phyloP scores from a whole-genome alignment of 2,113 vertebrate genomes.

The Channa maculata region DNA sequence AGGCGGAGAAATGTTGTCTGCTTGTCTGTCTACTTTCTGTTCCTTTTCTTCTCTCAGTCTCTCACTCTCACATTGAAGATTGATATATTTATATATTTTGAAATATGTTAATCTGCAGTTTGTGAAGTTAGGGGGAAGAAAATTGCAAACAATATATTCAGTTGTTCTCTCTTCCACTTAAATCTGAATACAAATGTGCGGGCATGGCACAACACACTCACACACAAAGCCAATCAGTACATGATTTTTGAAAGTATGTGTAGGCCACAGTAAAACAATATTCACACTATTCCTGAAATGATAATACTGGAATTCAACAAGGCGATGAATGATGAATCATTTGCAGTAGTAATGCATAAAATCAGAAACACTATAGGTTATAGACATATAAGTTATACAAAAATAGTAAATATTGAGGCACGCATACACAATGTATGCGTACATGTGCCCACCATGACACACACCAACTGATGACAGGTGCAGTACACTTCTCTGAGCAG shows the following conservation, averaged over 20 bases:
- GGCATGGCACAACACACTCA: background rate
- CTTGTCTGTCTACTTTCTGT: conserved; percentile 22
- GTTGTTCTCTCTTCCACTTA: conserved; percentile 24
- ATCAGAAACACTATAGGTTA: background rate
- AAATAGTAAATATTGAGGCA: conserved; percentile 33
- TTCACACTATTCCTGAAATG: conserved; percentile 22
- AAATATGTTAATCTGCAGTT: conserved; percentile 49
- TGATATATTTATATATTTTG: conserved; percentile 46
- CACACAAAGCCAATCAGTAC: background rate
- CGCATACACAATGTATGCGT: conserved; percentile 11
- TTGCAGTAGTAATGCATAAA: background rate
- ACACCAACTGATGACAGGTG: conserved; percentile 71
- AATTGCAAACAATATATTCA: conserved; percentile 39
- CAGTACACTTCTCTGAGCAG: conserved; percentile 65
- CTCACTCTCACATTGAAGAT: conserved; percentile 13
- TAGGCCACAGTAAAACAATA: conserved; percentile 16
- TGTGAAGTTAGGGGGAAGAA: conserved; percentile 52
- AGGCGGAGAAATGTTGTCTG: conserved; percentile 60
- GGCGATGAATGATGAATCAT: background rate
- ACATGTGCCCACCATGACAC: conserved; percentile 12
- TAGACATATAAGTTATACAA: background rate
- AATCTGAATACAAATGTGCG: conserved; percentile 16
- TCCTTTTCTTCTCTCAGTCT: conserved; percentile 34
- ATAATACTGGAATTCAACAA: conserved; percentile 11
- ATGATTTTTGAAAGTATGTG: conserved; percentile 54